Conservation (phyloP, 2,113 vertebrate genomes). For the Emydocephalus ijimae region DNA sequence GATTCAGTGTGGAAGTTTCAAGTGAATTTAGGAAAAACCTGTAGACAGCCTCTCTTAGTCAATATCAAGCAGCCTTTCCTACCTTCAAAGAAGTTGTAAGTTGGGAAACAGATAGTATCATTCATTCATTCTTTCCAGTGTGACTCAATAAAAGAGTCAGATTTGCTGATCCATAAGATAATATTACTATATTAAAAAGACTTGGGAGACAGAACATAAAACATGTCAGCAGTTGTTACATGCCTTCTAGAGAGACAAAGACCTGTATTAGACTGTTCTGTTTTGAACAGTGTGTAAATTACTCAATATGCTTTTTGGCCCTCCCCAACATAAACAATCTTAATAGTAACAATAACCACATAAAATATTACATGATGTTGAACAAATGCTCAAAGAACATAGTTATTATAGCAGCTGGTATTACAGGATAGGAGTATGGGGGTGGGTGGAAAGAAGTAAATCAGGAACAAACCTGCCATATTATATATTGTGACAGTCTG, state of each 20-base stretch:
- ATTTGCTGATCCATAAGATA: background rate
- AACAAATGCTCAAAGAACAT: background rate
- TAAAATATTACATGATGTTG: background rate
- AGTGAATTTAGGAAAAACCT: background rate
- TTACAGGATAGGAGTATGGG: background rate
- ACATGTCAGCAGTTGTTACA: background rate
- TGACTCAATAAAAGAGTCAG: background rate
- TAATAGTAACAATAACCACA: background rate
- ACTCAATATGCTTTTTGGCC: background rate
- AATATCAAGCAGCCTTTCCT: background rate
- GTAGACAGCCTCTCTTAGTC: too few relatives aligned
- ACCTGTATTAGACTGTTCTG: background rate
- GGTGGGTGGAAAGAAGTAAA: slow-evolving; percentile 8
- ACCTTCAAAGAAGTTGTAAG: background rate
- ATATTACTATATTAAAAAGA: background rate
- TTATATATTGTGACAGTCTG: background rate
- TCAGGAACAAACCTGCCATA: background rate
- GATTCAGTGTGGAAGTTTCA: background rate
- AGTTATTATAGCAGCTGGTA: background rate
- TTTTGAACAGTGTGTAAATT: background rate
- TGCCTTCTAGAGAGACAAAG: background rate
- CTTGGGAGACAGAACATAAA: background rate
- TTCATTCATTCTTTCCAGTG: background rate
- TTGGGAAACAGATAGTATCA: background rate
- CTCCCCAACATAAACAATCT: background rate